These are phyloP conservation scores for Lepus europaeus DNA, from an alignment of 2,113 vertebrate species.

Conservation along the genomic window DNA sequence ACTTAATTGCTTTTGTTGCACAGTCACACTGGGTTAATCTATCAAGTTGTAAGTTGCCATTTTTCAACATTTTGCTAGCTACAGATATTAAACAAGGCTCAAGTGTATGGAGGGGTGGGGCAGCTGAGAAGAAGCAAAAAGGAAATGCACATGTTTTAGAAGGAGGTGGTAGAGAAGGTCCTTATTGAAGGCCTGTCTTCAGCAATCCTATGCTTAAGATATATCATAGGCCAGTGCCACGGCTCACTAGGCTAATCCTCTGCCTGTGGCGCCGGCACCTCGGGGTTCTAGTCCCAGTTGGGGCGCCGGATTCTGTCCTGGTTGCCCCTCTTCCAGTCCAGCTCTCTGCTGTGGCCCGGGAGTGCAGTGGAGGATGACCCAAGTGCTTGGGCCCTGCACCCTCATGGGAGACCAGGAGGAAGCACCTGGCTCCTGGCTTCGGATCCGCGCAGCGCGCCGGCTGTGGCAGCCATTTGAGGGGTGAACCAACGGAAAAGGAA, in stretches of 20 bases:
- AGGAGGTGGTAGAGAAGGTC: not conserved
- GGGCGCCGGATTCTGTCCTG: too few species aligned
- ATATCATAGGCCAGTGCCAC: not conserved
- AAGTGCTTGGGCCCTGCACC: too few species aligned
- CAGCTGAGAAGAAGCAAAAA: not conserved
- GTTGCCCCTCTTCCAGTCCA: too few species aligned
- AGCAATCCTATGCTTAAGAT: not conserved
- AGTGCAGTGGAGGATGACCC: too few species aligned
- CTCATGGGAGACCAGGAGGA: too few species aligned
- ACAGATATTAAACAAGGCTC: conserved; percentile 10
- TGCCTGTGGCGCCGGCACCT: too few species aligned
- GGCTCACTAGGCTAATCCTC: too few species aligned
- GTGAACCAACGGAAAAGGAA: too few species aligned
- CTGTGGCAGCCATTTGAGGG: not conserved
- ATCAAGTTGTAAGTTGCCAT: not conserved
- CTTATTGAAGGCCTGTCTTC: not conserved
- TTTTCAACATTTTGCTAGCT: conserved; percentile 57
- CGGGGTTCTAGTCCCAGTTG: too few species aligned
- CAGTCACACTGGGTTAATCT: conserved; percentile 15
- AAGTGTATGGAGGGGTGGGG: not conserved
- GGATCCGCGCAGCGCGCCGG: too few species aligned
- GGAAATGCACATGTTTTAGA: not conserved
- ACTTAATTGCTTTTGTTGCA: not conserved
- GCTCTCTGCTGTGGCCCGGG: too few species aligned
- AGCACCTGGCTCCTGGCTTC: too few species aligned